A percentile compares a stretch with the other conserved stretches of the same genome.
phyloP scores from a whole-genome alignment of 2,797 vertebrate genomes.

The Cheracebus regulus region DNA sequence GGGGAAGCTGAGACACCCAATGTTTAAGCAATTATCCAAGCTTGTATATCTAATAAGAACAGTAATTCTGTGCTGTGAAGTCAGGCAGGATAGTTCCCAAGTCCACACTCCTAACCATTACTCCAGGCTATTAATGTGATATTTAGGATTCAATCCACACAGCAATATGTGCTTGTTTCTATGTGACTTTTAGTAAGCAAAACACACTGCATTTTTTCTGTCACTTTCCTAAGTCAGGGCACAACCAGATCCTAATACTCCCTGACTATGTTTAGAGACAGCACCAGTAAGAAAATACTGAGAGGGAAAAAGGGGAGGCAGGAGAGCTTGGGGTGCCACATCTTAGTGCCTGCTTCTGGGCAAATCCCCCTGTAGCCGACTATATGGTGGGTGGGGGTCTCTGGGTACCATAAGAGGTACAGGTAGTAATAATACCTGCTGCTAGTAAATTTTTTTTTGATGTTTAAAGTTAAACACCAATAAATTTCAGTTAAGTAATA shows the following conservation, averaged over 20 bases:
- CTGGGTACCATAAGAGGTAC: background rate
- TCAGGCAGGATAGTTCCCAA: background rate
- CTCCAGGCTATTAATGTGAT: accelerated
- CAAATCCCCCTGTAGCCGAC: accelerated
- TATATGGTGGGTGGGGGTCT: accelerated
- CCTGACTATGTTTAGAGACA: too few species aligned
- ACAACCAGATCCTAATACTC: background rate
- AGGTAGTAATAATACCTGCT: too few species aligned
- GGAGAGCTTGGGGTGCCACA: accelerated
- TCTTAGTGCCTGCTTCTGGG: accelerated
- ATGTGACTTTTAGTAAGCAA: too few species aligned
- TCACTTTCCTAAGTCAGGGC: background rate
- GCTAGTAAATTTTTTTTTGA: background rate
- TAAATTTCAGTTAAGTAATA: background rate
- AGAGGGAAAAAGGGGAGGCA: too few species aligned
- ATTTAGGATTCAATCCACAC: too few species aligned
- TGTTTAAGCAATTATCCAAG: background rate
- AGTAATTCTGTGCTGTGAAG: background rate
- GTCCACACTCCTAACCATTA: accelerated
- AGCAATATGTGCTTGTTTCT: accelerated
- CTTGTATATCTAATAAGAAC: background rate
- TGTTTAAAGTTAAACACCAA: background rate
- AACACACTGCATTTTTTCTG: background rate
- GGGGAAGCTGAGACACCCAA: background rate
- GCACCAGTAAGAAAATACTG: accelerated